phyloP scores from a whole-genome alignment of 2,797 vertebrate genomes.

The Rhincodon typus region DNA sequence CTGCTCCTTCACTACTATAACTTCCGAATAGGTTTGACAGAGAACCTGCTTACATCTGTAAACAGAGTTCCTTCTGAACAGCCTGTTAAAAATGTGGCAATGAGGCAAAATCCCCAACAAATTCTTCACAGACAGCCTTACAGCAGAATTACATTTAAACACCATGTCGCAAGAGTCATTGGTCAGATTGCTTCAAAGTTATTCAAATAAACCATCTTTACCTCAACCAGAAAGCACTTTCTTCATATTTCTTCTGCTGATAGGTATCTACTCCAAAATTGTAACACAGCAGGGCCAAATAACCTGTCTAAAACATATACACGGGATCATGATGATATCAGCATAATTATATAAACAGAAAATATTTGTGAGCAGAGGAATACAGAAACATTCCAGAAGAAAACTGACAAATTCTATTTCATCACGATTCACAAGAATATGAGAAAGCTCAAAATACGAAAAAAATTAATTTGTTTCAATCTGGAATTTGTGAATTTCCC shows the following conservation, averaged over 20 bases:
- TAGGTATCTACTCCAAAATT: conserved; percentile 81
- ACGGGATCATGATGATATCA: background rate
- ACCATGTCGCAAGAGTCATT: background rate
- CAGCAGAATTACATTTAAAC: background rate
- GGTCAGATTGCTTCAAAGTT: background rate
- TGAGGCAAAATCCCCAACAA: background rate
- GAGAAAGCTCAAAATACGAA: background rate
- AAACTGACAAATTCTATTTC: background rate
- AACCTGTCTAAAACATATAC: conserved; percentile 59
- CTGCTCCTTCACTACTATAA: background rate
- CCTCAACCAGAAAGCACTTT: conserved; percentile 86
- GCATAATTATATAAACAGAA: background rate
- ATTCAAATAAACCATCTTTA: conserved; percentile 45
- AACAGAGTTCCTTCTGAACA: background rate
- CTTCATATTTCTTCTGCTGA: conserved; percentile 64
- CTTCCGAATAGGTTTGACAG: no score
- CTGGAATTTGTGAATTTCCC: background rate
- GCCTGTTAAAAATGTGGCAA: background rate
- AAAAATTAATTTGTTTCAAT: background rate
- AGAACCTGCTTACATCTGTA: background rate
- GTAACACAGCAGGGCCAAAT: conserved; percentile 80
- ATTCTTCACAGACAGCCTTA: background rate
- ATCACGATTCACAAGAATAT: background rate
- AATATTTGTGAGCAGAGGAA: background rate
- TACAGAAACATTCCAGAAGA: background rate